Evolutionary conservation across 1,140 invertebrate species (phyloP), one percentile per base, ranked within the genome.

Genomic region (Halesus radiatus): DNA sequence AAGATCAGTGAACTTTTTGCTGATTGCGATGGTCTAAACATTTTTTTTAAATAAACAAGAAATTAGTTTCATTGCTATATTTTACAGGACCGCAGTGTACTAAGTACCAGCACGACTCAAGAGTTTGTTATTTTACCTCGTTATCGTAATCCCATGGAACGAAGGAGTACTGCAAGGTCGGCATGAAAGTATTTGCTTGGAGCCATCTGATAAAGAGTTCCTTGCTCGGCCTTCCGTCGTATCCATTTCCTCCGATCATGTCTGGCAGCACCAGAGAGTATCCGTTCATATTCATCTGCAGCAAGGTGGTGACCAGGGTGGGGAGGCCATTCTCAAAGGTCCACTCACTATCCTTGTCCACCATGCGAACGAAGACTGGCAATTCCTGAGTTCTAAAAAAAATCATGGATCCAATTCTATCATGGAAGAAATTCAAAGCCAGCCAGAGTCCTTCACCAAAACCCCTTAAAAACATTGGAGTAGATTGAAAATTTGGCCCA

Each of bases 141-240:
- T 90, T 80, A 81, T 93, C 92, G 85, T 90, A 95, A 70, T 93
- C 90, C 95, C 95, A 96, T 10, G 95, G 95, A 4, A 92, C 88
- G 77, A 93, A 92, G 8, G 94, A 95, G 85, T 95, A 95, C 85
- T 97, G 95, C 80, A 96, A 87, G 3, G 91, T 87, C 0, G 95
- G 94, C 91, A 97, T 92, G 84, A 96, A 95, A 2, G 91, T 88
- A 81, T 93, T 94, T 0, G 91, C 91, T 87, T 96, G 93, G 45
- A 95, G 84, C 95, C 95, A 97, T 77, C 95, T 87, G 56, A 96
- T 91, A 82, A 93, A 96, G 7, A 96, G 86, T 84, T 96, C 93
- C 74, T 91, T 90, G 5, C 91, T 88, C 53, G 84, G 90, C 86
- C 87, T 84, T 10, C 85, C 81, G 3, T 85, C 80, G 81, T 94